These are phyloP conservation scores for Eulacestoma nigropectus DNA, from an alignment of 2,113 vertebrate genomes.

Conservation along the genomic window DNA sequence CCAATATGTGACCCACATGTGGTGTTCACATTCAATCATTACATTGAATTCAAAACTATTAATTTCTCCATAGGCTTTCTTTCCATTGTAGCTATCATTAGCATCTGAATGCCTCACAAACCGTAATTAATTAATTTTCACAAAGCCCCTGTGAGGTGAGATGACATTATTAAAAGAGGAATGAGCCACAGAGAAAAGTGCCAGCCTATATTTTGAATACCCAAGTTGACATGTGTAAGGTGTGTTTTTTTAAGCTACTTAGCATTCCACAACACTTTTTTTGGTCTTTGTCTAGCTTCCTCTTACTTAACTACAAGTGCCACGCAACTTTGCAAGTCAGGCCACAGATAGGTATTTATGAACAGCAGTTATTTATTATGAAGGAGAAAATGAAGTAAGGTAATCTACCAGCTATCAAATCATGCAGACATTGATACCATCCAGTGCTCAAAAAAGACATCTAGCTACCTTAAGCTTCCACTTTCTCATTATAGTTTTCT, in stretches of 20 bases:
- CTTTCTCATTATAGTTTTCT: background rate
- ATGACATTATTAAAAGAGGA: constrained; percentile 56
- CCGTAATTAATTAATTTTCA: constrained; percentile 65
- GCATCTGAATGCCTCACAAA: constrained; percentile 61
- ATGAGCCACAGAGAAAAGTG: constrained; percentile 49
- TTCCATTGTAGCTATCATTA: constrained; percentile 63
- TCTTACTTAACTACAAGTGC: constrained; percentile 12
- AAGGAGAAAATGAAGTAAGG: background rate
- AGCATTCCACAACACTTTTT: constrained; percentile 33
- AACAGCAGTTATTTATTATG: background rate
- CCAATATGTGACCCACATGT: constrained; percentile 54
- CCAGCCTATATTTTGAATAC: constrained; percentile 60
- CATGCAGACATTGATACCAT: background rate
- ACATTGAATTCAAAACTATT: constrained; percentile 65
- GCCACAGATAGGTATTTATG: background rate
- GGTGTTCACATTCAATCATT: constrained; percentile 54
- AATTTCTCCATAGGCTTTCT: constrained; percentile 66
- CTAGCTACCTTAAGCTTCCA: background rate
- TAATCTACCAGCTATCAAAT: background rate
- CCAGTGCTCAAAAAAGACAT: background rate
- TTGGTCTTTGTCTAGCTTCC: constrained; percentile 39
- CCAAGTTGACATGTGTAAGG: constrained; percentile 44
- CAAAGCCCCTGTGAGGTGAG: constrained; percentile 60
- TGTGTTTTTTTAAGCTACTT: constrained; percentile 59
- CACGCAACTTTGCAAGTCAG: background rate